Base-by-base conservation (phyloP, 1,140 invertebrate genomes). In the Prorops nasuta region DNA sequence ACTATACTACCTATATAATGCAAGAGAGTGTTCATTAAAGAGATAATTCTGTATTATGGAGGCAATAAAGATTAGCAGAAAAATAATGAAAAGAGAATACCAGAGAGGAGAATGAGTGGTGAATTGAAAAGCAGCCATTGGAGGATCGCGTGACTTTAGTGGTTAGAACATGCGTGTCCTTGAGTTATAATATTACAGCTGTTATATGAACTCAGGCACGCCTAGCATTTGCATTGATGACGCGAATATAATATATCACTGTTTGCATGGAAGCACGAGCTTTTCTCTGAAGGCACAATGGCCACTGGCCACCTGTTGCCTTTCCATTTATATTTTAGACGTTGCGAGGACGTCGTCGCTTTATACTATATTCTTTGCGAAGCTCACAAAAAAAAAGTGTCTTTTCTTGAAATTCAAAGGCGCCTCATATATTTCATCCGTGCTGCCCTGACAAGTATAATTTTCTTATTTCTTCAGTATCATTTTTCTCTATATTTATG, bases 241-340 rank as follows among this genome's bases (percentile, higher is more conserved):
- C 67, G 63, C 62, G 68, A 71, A 68, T 69, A 66, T 71, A 70
- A 74, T 73, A 71, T 67, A 76, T 73, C 62, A 65, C 56, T 31
- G 21, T 4, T 4, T 28, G 24, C 24, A 10, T 4, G 4, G 24
- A 2, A 44, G 24, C 14, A 15, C 50, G 53, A 66, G 67, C 61
- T 69, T 71, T 71, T 66, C 65, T 68, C 60, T 54, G 41, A 53
- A 63, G 46, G 60, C 63, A 66, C 63, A 72, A 68, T 66, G 55
- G 60, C 64, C 63, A 71, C 68, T 74, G 73, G 63, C 73, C 72
- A 76, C 73, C 73, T 76, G 73, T 76, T 76, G 73, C 73, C 65
- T 62, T 62, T 58, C 66, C 71, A 72, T 76, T 76, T 72, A 74
- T 74, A 74, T 74, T 76, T 76, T 68, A 74, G 68, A 66, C 56